These are phyloP conservation scores for Ibidorhyncha struthersii DNA, from an alignment of 2,113 vertebrate species.

Conservation along the genomic window DNA sequence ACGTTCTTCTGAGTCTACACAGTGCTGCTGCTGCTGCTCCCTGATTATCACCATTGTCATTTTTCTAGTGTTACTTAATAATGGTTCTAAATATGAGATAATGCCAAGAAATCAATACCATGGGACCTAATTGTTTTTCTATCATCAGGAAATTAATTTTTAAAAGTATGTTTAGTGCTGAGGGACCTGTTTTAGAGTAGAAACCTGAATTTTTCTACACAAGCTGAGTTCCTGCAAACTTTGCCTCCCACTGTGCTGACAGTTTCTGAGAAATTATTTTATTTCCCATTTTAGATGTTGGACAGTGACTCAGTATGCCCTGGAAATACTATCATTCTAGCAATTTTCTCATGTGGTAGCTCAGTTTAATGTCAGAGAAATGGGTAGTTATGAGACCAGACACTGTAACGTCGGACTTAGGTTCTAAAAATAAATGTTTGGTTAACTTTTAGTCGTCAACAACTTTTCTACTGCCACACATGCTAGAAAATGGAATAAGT, in stretches of 20 bases:
- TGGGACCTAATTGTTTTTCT: not conserved
- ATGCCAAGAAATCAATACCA: not conserved
- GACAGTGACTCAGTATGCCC: constrained; percentile 76
- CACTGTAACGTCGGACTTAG: constrained; percentile 36
- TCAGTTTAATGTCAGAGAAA: constrained; percentile 70
- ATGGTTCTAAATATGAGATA: not conserved
- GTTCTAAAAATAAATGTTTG: constrained; percentile 76
- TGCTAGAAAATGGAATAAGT: constrained; percentile 42
- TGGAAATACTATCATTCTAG: constrained; percentile 75
- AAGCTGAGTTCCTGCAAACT: not conserved
- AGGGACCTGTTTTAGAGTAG: not conserved
- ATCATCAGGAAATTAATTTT: not conserved
- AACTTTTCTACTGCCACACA: constrained; percentile 53
- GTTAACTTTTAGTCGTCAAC: constrained; percentile 72
- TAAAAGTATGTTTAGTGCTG: not conserved
- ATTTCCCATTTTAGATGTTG: constrained; percentile 74
- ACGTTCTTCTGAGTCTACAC: not conserved
- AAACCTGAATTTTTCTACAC: not conserved
- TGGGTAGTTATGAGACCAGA: constrained; percentile 71
- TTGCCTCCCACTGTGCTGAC: constrained; percentile 37
- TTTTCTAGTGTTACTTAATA: constrained; percentile 8
- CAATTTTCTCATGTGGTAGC: constrained; percentile 72
- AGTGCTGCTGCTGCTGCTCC: not conserved
- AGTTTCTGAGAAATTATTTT: constrained; percentile 69
- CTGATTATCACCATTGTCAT: not conserved